Base-by-base conservation (phyloP, 1,140 invertebrate species). In the Drosophila sturtevanti region DNA sequence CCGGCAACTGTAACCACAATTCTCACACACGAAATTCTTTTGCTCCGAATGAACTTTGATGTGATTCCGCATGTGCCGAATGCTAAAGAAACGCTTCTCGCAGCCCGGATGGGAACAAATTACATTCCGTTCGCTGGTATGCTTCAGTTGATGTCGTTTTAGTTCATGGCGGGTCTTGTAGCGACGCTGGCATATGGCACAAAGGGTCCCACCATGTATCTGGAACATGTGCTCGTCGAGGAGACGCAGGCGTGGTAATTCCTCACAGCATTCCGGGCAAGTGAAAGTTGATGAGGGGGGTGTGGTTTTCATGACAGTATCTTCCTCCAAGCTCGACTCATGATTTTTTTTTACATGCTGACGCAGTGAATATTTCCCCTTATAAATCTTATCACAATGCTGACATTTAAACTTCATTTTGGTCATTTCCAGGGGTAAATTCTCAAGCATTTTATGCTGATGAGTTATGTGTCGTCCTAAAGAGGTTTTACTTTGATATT, bases 1-100 rank as follows among this genome's bases (percentile, higher is more conserved):
- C 16, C 97, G 96, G 85, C 84, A 90, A 11, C 77, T 84, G 37
- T 91, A 90, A 22, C 90, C 90, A 18, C 90, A 91, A 44, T 74
- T 84, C 27, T 91, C 90, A 61, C 90, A 91, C 0, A 90, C 75
- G 5, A 89, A 91, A 52, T 90, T 89, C 69, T 91, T 91, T n/a
- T 80, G 77, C 18, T 81, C 79, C 10, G 85, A 90, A 35, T 91
- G 90, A 18, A 89, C 81, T 35, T 81, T 89, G 54, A 72, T 71
- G 37, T 91, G 90, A n/a, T 78, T 85, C 11, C 81, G 79, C 77
- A 90, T 75, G 14, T 90, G 78, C 4, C 84, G 81, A 1, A 61
- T 59, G 22, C 76, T 91, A 11, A 84, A 77, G 63, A 91, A 91
- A 0, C 72, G 65, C 51, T 91, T 91, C 11, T 67, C 81, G 21